Conservation (phyloP, 2,888 invertebrate genomes). For the Hemicrepidius hirtus region DNA sequence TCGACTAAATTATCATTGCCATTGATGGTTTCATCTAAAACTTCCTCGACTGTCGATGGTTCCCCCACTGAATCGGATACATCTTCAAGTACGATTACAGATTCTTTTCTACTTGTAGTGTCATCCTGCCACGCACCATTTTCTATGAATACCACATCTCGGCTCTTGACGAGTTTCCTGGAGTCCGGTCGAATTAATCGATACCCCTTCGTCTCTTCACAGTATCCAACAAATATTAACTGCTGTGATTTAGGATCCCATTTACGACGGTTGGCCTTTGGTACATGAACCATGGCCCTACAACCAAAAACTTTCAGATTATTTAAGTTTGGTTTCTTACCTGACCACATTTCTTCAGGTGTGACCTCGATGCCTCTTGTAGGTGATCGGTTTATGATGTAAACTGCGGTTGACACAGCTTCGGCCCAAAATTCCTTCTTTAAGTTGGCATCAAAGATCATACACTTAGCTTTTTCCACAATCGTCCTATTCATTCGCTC, state of each 20-base stretch:
- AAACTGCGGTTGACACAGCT: constrained; percentile 57
- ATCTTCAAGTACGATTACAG: no score
- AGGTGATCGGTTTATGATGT: constrained; percentile 56
- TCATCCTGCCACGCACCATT: no score
- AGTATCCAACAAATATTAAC: constrained; percentile 46
- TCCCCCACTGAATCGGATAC: no score
- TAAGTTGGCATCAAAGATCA: constrained; percentile 50
- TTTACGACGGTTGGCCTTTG: constrained; percentile 56
- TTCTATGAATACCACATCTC: no score
- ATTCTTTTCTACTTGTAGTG: no score
- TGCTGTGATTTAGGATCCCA: constrained; percentile 62
- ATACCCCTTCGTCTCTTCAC: constrained; percentile 43
- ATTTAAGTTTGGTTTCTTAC: constrained; percentile 56
- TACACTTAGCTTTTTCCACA: constrained; percentile 56
- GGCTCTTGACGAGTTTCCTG: constrained; percentile 37
- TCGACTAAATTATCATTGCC: no score
- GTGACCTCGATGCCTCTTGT: constrained; percentile 36
- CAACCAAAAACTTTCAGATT: constrained; percentile 55
- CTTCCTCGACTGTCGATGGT: no score
- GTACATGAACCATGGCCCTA: constrained; percentile 43
- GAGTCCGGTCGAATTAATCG: constrained; percentile 42
- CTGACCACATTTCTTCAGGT: constrained; percentile 42
- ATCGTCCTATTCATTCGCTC: constrained; percentile 57
- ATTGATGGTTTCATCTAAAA: no score
- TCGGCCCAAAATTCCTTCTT: constrained; percentile 54